A percentile compares a stretch with the other conserved stretches of the same genome.
Conservation (phyloP, 1,140 invertebrate genomes). For the Stegodyphus dumicola region DNA sequence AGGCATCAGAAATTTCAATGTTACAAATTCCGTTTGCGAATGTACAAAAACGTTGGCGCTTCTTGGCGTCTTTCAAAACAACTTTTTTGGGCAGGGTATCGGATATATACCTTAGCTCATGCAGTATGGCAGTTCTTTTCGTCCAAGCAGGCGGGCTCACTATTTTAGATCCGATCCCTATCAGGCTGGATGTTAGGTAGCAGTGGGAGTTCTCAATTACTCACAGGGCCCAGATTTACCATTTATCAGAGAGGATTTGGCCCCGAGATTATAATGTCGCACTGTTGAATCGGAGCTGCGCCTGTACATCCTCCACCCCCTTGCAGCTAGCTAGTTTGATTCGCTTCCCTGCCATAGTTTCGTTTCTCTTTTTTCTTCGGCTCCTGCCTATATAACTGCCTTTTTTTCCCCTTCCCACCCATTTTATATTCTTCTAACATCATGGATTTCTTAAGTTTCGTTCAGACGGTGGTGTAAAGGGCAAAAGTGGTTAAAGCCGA, state of each 20-base stretch:
- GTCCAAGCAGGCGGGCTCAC: constrained; percentile 31
- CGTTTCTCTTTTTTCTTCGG: constrained; percentile 30
- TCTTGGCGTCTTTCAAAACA: constrained; percentile 32
- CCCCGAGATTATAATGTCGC: constrained; percentile 60
- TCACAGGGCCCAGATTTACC: constrained; percentile 58
- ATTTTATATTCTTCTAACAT: constrained; percentile 55
- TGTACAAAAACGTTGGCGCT: constrained; percentile 23
- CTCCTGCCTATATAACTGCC: constrained; percentile 13
- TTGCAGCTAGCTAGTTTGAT: neutral
- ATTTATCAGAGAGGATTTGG: constrained; percentile 60
- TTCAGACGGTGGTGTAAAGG: too few species aligned
- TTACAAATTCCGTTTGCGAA: neutral
- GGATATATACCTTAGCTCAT: constrained; percentile 28
- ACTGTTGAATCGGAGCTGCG: constrained; percentile 56
- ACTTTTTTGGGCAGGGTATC: neutral
- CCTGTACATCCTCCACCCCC: constrained; percentile 2
- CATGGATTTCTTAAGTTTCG: constrained; percentile 48
- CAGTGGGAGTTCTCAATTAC: constrained; percentile 62
- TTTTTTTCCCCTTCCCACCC: constrained; percentile 10
- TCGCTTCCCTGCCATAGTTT: neutral
- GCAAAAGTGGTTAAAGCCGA: too few species aligned
- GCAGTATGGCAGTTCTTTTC: constrained; percentile 20
- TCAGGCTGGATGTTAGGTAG: constrained; percentile 59
- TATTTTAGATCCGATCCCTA: constrained; percentile 61
- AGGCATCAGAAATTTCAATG: too few species aligned